These are phyloP conservation scores for Pristionchus pacificus DNA, from an alignment of 1,140 invertebrate genomes.

Conservation along the genomic window DNA sequence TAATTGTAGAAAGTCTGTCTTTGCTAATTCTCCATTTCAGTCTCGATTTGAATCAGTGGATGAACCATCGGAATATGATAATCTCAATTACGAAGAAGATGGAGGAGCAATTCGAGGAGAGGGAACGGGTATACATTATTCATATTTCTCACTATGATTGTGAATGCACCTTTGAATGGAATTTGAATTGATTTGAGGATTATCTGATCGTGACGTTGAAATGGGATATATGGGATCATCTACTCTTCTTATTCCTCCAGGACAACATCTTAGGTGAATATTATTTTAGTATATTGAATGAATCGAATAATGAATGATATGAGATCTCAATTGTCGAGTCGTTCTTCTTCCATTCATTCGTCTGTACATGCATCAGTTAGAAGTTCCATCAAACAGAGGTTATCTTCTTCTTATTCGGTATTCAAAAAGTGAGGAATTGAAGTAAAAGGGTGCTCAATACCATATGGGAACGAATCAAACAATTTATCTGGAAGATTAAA, in stretches of 20 bases:
- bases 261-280: neutral
- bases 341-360: neutral
- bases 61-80: too few species aligned
- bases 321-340: neutral
- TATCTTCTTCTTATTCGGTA: neutral
- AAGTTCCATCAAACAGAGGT: too few species aligned
- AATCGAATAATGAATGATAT: neutral
- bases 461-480: neutral
- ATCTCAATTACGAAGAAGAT: too few species aligned
- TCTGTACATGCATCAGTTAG: neutral
- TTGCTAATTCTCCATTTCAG: too few species aligned
- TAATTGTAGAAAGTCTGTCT: too few species aligned
- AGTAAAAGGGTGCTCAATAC: neutral
- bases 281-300: neutral
- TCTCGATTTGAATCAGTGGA: too few species aligned
- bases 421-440: neutral
- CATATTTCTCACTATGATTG: too few species aligned
- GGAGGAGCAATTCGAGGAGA: too few species aligned
- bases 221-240: neutral
- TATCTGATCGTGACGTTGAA: neutral
- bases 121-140: too few species aligned
- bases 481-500: neutral
- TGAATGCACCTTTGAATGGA: too few species aligned
- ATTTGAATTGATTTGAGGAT: neutral
- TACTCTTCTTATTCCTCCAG: neutral